Percentiles rank a stretch among this genome's conserved stretches.
Evolutionary conservation across 1,140 invertebrate genomes (phyloP).

Genomic region (Halictus rubicundus): DNA sequence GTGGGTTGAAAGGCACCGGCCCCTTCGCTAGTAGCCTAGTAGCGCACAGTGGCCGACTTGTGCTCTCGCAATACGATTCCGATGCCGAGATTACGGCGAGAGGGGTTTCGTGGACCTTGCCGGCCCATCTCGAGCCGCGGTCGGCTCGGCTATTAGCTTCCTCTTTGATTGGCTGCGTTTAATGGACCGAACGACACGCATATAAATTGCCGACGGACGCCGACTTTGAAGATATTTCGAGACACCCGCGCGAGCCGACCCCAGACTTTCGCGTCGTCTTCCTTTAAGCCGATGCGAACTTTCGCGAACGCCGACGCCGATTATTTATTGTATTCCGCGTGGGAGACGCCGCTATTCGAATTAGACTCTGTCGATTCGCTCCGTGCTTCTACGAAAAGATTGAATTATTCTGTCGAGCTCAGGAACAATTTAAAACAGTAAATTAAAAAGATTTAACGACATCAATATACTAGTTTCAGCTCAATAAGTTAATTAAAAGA

Average conservation of each 20-base stretch:
- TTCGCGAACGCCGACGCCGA: not conserved
- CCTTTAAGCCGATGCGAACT: not conserved
- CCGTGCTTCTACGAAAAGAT: too few relatives aligned
- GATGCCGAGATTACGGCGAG: conserved; percentile 73
- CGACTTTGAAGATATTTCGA: conserved; percentile 79
- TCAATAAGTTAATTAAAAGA: too few relatives aligned
- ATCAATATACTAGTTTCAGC: too few relatives aligned
- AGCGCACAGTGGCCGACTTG: conserved; percentile 76
- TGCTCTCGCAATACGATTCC: conserved; percentile 75
- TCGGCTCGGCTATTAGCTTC: conserved; percentile 74
- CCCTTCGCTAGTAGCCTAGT: conserved; percentile 59
- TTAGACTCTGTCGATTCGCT: too few relatives aligned
- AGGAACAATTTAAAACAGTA: too few relatives aligned
- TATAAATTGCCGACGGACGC: conserved; percentile 76
- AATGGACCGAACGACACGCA: conserved; percentile 78
- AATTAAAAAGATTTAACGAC: too few relatives aligned
- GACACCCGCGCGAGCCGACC: conserved; percentile 46
- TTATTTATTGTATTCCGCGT: not conserved
- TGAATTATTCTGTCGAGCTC: too few relatives aligned
- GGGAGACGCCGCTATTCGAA: too few relatives aligned
- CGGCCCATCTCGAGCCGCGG: conserved; percentile 55
- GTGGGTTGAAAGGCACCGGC: conserved; percentile 74
- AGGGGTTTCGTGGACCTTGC: conserved; percentile 67
- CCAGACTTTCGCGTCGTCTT: not conserved
- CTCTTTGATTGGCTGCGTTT: conserved; percentile 79